Evolutionary conservation across 2,113 vertebrate genomes (phyloP).

Genomic region (Blennius ocellaris): DNA sequence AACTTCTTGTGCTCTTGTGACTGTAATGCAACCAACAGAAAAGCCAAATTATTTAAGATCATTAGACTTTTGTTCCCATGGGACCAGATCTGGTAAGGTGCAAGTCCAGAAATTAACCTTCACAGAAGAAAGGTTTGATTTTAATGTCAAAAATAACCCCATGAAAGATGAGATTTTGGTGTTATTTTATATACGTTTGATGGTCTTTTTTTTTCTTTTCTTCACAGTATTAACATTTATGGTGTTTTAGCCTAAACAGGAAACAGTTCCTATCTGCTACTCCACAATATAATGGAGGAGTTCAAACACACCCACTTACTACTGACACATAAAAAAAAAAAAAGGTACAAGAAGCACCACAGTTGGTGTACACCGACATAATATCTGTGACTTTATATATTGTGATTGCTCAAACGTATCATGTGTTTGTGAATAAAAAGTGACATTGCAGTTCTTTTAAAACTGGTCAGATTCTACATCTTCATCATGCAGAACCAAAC

Average conservation of each 20-base stretch:
- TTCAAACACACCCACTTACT: conserved; percentile 59
- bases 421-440: conserved; percentile 41
- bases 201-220: conserved; percentile 54
- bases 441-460: conserved; percentile 48
- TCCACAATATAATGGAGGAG: conserved; percentile 68
- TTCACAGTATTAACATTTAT: conserved; percentile 44
- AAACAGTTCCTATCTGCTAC: conserved; percentile 60
- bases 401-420: conserved; percentile 39
- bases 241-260: conserved; percentile 36
- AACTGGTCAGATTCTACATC: conserved; percentile 30
- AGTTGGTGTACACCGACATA: conserved; percentile 41
- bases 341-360: conserved; percentile 57
- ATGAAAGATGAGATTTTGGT: conserved; percentile 15
- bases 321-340: conserved; percentile 50
- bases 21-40: not conserved
- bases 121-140: conserved; percentile 43
- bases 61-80: conserved; percentile 7
- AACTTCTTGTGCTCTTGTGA: not conserved
- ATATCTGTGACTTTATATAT: conserved; percentile 52
- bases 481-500: conserved; percentile 52
- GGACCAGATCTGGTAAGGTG: conserved; percentile 1
- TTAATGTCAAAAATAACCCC: conserved; percentile 35
- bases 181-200: conserved; percentile 11
- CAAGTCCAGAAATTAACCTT: conserved; percentile 32
- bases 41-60: not conserved